phyloP scores from a whole-genome alignment of 1,140 invertebrate species.

The Nymphalis io region DNA sequence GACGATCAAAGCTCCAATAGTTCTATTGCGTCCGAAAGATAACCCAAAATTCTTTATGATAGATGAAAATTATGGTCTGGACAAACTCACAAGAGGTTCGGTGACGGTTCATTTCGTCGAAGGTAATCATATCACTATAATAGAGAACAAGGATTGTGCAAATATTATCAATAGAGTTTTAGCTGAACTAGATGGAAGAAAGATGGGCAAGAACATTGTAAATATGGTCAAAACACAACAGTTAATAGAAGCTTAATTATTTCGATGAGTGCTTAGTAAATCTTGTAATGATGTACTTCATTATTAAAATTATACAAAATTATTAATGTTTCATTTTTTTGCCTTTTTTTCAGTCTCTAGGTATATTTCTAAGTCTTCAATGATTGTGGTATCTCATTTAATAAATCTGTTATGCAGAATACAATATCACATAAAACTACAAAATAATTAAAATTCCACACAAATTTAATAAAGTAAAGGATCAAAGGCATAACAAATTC shows the following conservation, averaged over 20 bases:
- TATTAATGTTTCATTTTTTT: no score
- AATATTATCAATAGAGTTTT: constrained; percentile 82
- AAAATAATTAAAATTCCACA: no score
- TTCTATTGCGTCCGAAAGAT: constrained; percentile 83
- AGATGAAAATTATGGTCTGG: constrained; percentile 85
- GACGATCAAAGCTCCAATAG: constrained; percentile 82
- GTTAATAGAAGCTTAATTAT: neutral
- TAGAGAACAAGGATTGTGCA: constrained; percentile 84
- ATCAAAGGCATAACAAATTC: no score
- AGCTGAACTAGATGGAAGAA: constrained; percentile 41
- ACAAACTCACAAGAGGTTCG: constrained; percentile 76
- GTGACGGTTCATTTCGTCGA: constrained; percentile 83
- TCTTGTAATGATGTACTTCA: no score
- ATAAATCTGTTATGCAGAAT: no score
- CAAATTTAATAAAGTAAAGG: no score
- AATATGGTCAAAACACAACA: neutral
- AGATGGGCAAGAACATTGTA: constrained; percentile 27
- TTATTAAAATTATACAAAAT: no score
- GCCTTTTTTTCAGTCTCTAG: no score
- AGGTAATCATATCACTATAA: constrained; percentile 87
- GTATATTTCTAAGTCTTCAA: no score
- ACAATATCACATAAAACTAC: no score
- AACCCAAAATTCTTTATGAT: constrained; percentile 70
- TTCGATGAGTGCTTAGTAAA: no score
- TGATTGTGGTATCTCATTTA: no score